These are phyloP conservation scores for Megalonaias nervosa DNA, from an alignment of 1,140 invertebrate genomes.

Conservation along the genomic window DNA sequence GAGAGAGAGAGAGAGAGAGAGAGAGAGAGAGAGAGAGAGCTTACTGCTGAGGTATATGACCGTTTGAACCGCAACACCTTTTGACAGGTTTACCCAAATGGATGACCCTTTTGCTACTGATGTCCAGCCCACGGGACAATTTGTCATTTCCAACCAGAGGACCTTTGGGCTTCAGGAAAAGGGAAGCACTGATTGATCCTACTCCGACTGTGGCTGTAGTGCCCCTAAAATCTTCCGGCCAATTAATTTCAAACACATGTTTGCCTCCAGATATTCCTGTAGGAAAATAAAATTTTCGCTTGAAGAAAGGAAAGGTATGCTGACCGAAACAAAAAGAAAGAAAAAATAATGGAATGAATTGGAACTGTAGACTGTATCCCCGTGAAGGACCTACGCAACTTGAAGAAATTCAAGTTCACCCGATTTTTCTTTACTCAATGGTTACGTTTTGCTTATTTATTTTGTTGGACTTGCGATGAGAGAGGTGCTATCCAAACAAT, in stretches of 20 bases:
- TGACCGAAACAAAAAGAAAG: background rate
- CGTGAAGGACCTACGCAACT: no score
- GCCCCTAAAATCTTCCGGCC: slow-evolving; percentile 31
- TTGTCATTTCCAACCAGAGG: slow-evolving; percentile 36
- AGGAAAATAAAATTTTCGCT: background rate
- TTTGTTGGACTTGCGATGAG: no score
- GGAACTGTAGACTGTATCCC: background rate
- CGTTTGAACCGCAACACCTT: no score
- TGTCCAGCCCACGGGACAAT: slow-evolving; percentile 40
- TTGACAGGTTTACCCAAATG: slow-evolving; percentile 5
- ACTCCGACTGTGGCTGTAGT: slow-evolving; percentile 39
- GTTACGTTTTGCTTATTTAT: no score
- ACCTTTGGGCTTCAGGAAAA: slow-evolving; percentile 33
- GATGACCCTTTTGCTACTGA: slow-evolving; percentile 13
- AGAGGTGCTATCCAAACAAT: no score
- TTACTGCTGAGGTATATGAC: no score
- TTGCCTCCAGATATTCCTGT: slow-evolving; percentile 36
- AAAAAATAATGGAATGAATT: background rate
- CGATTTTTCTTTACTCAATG: no score
- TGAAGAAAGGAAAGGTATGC: background rate
- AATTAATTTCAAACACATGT: slow-evolving; percentile 45
- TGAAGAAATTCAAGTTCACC: no score
- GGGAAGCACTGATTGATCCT: slow-evolving; percentile 26
- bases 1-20: no score
- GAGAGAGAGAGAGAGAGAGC: no score